Evolutionary conservation across 2,113 vertebrate genomes (phyloP), one percentile per base, ranked within the genome.

Genomic region (Forbesichthys papilliferus): DNA sequence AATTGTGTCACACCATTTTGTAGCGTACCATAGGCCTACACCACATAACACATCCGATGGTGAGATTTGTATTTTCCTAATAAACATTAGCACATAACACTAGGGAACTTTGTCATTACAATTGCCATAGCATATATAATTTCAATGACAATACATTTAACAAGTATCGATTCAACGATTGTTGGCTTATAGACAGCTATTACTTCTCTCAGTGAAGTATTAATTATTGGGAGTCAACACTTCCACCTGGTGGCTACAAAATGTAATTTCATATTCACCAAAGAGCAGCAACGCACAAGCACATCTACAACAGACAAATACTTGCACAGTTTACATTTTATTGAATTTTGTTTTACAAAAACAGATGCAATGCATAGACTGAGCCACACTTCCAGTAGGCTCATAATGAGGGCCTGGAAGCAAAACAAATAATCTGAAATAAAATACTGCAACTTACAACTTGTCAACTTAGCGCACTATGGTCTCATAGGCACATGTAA

Each of bases 341-440:
- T 91, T 90, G 70, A 85, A 67, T 63, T 78, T 83, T 75, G 80
- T 89, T 88, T 84, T 86, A 91, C 85, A 92, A 91, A 92, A 92
- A 82, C 82, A 87, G 83, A 77, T 80, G 78, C 83, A 70, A 85
- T 86, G 86, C 90, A 90, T 86, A 89, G 84, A 81, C 77, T 11
- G 77, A 84, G 89, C 71, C 83, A 58, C 73, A 68, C 76, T 79
- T 72, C 69, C 59, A 78, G 64, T 12, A 11, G 66, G 71, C 80
- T 85, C 78, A 68, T 73, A 66, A 46, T 56, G 33, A 52, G 54
- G 3, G 2, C 34, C 16, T 48, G 75, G 71, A 80, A 74, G 85
- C 82, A 75, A 80, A 77, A 87, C 75, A 87, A 77, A 70, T 18
- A 74, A 56, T 46, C 51, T 69, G 76, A 72, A 67, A 52, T 27